These are phyloP conservation scores for Eucera pruinosa DNA, from an alignment of 2,888 invertebrate genomes.

Conservation along the genomic window DNA sequence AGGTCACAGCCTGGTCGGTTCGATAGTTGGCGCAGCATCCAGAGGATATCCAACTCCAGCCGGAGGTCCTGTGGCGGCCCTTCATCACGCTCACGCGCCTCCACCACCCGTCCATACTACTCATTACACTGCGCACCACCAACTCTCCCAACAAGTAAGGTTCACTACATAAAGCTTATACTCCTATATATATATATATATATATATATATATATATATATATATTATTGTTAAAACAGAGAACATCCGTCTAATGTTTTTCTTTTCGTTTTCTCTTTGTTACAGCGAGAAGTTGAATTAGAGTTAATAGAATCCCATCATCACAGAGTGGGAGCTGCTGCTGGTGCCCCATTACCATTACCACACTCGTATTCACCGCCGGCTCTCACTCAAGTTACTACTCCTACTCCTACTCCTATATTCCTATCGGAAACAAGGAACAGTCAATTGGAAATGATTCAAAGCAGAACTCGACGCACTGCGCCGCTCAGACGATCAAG, in stretches of 20 bases:
- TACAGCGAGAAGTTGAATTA: slow-evolving; percentile 80
- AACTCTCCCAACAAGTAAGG: slow-evolving; percentile 80
- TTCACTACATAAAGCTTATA: neutral
- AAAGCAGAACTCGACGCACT: slow-evolving; percentile 81
- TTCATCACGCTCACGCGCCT: slow-evolving; percentile 78
- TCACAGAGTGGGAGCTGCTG: slow-evolving; percentile 84
- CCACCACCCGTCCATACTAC: slow-evolving; percentile 80
- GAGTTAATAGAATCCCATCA: slow-evolving; percentile 81
- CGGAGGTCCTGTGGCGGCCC: slow-evolving; percentile 79
- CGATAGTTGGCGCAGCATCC: slow-evolving; percentile 78
- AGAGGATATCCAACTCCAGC: slow-evolving; percentile 80
- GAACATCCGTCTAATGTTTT: neutral
- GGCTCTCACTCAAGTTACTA: slow-evolving; percentile 85
- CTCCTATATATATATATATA: neutral
- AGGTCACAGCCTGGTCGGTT: slow-evolving; percentile 78
- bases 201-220: neutral
- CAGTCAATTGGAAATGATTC: slow-evolving; percentile 84
- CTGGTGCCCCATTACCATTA: slow-evolving; percentile 80
- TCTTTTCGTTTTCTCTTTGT: slow-evolving; percentile 11
- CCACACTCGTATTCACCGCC: slow-evolving; percentile 84
- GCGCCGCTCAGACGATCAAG: slow-evolving; percentile 85
- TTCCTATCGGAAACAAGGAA: slow-evolving; percentile 83
- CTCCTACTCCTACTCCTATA: slow-evolving; percentile 85
- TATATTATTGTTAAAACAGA: neutral
- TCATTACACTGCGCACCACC: slow-evolving; percentile 80